Conservation (phyloP, 2,888 invertebrate genomes). For the Carabus problematicus region DNA sequence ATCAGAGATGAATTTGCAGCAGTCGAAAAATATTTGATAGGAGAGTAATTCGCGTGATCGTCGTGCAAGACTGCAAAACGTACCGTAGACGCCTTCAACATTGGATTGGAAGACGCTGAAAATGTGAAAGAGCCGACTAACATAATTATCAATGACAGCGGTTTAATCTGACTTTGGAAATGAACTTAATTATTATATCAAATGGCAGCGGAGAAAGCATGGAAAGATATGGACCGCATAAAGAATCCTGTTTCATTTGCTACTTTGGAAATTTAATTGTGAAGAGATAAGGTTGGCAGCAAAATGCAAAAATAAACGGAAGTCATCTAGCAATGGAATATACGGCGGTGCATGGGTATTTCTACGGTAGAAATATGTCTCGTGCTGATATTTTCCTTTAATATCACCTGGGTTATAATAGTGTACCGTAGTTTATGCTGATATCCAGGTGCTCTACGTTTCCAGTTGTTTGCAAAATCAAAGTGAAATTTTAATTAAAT, state of each 20-base stretch:
- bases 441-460: too few species aligned
- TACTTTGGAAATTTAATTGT: too few species aligned
- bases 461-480: too few species aligned
- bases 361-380: too few species aligned
- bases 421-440: too few species aligned
- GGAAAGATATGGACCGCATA: background rate
- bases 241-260: background rate
- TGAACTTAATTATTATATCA: slow-evolving; percentile 10
- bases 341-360: too few species aligned
- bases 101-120: background rate
- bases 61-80: background rate
- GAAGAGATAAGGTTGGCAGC: too few species aligned
- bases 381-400: too few species aligned
- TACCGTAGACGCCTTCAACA: background rate
- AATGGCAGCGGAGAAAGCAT: slow-evolving; percentile 10
- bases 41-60: background rate
- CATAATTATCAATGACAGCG: slow-evolving; percentile 7
- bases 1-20: slow-evolving; percentile 3
- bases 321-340: too few species aligned
- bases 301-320: too few species aligned
- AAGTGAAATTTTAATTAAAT: too few species aligned
- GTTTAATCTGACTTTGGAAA: slow-evolving; percentile 11
- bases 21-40: background rate
- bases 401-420: too few species aligned
- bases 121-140: slow-evolving; percentile 1